Evolutionary conservation across 1,140 invertebrate genomes (phyloP), one percentile per base, ranked within the genome.

Genomic region (Drosophila busckii): DNA sequence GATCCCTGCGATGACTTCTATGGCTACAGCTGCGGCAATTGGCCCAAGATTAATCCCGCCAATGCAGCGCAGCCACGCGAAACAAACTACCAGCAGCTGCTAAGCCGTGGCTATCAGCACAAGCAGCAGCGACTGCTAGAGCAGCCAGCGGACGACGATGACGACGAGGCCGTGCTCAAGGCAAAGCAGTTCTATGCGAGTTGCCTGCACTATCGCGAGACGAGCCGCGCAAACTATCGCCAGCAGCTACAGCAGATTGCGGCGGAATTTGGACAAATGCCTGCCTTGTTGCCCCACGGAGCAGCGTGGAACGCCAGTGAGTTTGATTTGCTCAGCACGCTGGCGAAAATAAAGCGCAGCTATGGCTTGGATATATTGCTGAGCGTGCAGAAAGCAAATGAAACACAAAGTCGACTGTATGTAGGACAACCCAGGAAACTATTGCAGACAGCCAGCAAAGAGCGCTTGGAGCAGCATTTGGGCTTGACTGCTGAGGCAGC

Each of bases 21-120:
- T 22, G 60, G 52, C 15, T 73, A 76, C 41, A 78, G 73, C 28
- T 86, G 84, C 45, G 84, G 84, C 8, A 84, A 67, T 20, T 86
- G 84, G 84, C 58, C 78, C 7, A 66, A 70, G 29, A 70, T 86
- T 2, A 76, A 86, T 68, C 84, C 84, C 3, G 84, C 84, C 2
- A 68, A 70, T 5, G 38, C 44, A 0, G 46, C 34, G 4, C 26
- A 32, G 26, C 66, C 67, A 0, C 41, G 73, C 2, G 70, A 86
- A 20, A 86, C 84, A 6, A 84, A 70, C 25, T 63, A 65, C 8
- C 61, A 76, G n/a, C 61, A 65, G 12, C 34, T 71, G 37, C 23
- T 85, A 20, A 10, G 54, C 8, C 58, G 41, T 12, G 61, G 61
- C 4, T 86, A 67, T 31, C 29, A 52, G 5, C 73, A 71, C 45